Percentiles rank a stretch among this genome's conserved stretches.
phyloP scores from a whole-genome alignment of 2,888 invertebrate species.

The Amorpha juglandis region DNA sequence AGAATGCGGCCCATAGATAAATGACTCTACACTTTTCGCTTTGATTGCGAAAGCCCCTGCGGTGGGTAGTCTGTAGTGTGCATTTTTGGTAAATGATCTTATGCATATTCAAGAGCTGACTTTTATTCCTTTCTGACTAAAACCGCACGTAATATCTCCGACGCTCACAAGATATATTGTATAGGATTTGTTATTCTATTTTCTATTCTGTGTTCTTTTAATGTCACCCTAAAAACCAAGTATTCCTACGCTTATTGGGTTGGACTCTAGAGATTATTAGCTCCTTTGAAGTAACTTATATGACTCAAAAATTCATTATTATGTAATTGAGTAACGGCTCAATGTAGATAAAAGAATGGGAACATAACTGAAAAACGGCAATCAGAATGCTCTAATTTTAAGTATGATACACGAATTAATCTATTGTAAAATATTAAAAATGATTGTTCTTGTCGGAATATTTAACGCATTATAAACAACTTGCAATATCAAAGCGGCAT shows the following conservation, averaged over 20 bases:
- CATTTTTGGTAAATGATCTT: conserved; percentile 55
- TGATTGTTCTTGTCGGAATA: neutral
- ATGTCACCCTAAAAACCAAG: neutral
- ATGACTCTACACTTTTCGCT: conserved; percentile 41
- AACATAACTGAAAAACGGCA: too few species aligned
- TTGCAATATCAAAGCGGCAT: neutral
- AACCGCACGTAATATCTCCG: neutral
- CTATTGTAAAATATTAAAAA: too few species aligned
- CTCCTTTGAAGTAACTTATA: too few species aligned
- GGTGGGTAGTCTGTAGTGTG: conserved; percentile 45
- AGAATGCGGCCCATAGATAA: conserved; percentile 36
- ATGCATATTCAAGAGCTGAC: conserved; percentile 58
- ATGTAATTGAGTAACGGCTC: too few species aligned
- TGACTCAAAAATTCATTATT: too few species aligned
- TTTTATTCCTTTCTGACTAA: conserved; percentile 38
- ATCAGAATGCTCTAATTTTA: too few species aligned
- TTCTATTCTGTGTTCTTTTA: neutral
- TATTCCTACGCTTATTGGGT: neutral
- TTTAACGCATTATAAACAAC: neutral
- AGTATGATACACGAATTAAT: too few species aligned
- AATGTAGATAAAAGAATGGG: too few species aligned
- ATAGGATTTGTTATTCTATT: neutral
- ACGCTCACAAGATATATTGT: neutral
- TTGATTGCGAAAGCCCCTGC: conserved; percentile 45
- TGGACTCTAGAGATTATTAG: too few species aligned